Evolutionary conservation across 2,113 vertebrate genomes (phyloP).

Genomic region (Willisornis vidua): DNA sequence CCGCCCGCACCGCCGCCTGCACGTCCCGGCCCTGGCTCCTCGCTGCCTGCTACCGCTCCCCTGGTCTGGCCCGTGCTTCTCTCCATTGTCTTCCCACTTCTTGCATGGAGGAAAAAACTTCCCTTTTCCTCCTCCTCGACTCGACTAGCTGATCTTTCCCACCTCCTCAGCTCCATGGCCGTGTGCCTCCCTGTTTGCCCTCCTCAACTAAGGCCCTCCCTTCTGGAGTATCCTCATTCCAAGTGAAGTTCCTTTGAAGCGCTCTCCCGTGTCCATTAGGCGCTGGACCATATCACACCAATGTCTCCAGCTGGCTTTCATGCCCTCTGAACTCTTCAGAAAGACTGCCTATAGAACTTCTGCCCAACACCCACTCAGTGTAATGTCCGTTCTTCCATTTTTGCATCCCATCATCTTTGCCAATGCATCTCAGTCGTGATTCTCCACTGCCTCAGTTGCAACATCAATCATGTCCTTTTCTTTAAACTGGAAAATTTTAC

Average conservation of each 20-base stretch:
- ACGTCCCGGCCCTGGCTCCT: not conserved
- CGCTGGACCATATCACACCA: not conserved
- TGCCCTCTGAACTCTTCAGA: not conserved
- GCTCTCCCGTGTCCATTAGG: not conserved
- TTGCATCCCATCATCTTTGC: not conserved
- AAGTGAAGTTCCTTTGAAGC: not conserved
- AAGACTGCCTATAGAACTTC: not conserved
- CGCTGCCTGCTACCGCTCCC: not conserved
- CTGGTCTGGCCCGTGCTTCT: fast-evolving
- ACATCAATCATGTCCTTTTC: not conserved
- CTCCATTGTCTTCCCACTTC: not conserved
- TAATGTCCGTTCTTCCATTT: not conserved
- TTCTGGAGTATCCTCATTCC: not conserved
- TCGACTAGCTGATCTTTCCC: not conserved
- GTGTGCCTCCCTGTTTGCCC: not conserved
- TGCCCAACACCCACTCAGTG: not conserved
- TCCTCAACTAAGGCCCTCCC: not conserved
- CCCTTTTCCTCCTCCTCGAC: not conserved
- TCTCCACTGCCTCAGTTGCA: not conserved
- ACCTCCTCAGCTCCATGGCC: not conserved
- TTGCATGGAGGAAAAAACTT: not conserved
- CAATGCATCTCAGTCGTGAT: not conserved
- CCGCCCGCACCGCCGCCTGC: not conserved
- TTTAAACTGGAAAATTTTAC: not conserved
- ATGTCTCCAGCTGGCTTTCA: not conserved